Evolutionary conservation across 2,888 invertebrate species (phyloP), one percentile per base, ranked within the genome.

Genomic region (Leucophenga montana): DNA sequence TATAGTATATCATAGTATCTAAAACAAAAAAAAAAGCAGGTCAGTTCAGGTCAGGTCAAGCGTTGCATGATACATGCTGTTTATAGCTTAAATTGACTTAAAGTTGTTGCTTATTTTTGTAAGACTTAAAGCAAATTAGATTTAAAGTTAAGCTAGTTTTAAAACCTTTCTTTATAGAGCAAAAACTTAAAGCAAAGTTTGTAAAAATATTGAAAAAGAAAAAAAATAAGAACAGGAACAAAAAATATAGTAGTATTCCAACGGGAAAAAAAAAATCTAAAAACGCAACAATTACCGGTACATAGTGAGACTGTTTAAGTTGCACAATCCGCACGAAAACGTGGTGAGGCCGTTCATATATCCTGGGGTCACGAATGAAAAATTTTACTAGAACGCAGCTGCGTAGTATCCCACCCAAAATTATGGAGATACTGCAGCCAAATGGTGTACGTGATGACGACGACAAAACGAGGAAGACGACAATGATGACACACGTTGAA

Each of bases 321-420:
- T 84, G 73, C 80, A 81, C 76, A 82, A 76, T 80, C 82, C 82
- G 80, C 84, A 83, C 80, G 84, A 77, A 75, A 84, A 81, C 80
- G 80, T 81, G 78, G 80, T 84, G 67, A 82, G 78, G 80, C 80
- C 79, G 80, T 81, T 76, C 66, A 69, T 69, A 74, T 65, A 66
- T 78, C 78, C 78, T 72, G 56, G 54, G 44, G 71, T 71, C 71
- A 77, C 70, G 69, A 80, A 71, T 64, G 62, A 75, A 73, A 39
- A 39, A 39, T 39, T 39, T 39, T 39, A 11, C 39, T 39, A 39
- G 39, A 39, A 39, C 39, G 39, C 39, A 39, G 39, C 39, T 39
- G 39, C 39, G 39, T 39, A 5, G 11, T 39, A 39, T 39, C 39
- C 11, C 39, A 39, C 8, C 39, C 39, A 39, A 50, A 50, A 50